A percentile compares a stretch with the other conserved stretches of the same genome.
Evolutionary conservation across 2,797 vertebrate species (phyloP).

Genomic region (Monodelphis domestica): DNA sequence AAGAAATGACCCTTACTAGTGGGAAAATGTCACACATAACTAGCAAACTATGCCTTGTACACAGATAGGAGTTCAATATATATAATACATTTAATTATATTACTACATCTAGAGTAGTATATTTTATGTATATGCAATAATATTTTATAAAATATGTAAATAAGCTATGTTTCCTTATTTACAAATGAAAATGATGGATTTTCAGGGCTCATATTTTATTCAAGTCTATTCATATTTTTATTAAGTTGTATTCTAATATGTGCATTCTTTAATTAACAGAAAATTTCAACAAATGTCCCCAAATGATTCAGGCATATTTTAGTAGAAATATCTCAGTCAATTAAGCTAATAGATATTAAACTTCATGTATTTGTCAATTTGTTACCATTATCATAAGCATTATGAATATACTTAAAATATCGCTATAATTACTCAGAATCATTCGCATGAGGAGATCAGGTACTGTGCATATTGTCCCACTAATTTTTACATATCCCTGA

Average conservation of each 20-base stretch:
- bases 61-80: background rate
- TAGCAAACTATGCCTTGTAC: background rate
- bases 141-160: background rate
- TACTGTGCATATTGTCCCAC: background rate
- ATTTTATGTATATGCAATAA: background rate
- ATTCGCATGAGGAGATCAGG: background rate
- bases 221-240: background rate
- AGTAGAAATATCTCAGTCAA: too few species aligned
- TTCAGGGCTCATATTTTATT: too few species aligned
- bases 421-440: background rate
- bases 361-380: too few species aligned
- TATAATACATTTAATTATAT: background rate
- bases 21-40: background rate
- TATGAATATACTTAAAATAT: too few species aligned
- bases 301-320: too few species aligned
- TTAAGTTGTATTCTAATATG: background rate
- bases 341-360: too few species aligned
- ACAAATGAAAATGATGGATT: background rate
- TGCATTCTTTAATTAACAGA: too few species aligned
- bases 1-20: background rate
- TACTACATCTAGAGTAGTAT: background rate
- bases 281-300: too few species aligned
- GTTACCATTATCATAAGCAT: too few species aligned
- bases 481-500: background rate
- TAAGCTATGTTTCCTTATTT: background rate